Base-by-base conservation (phyloP, 2,888 invertebrate genomes). In the Eutolmus rufibarbis region DNA sequence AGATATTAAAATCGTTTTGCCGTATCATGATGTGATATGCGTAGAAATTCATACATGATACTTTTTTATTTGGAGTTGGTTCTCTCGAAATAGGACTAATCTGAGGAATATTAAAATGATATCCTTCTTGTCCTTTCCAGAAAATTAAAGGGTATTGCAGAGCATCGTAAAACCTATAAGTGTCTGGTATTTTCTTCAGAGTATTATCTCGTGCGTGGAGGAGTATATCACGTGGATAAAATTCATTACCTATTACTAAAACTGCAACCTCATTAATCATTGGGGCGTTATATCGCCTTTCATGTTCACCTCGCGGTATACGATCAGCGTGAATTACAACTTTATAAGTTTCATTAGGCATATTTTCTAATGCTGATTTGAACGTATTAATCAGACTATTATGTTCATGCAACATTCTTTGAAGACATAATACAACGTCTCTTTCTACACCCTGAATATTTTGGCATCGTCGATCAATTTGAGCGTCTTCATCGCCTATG, bases 211-310 rank as follows among this genome's bases (percentile, higher is more conserved):
- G 7, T 57, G 89, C 89, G 77, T 86, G 87, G 79, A 91, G 87
- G 46, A 91, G 90, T 89, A 92, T 91, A 89, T 91, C 91, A 66
- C 91, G 89, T 86, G 87, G 76, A 88, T 90, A 90, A 66, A 90
- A 90, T 34, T 90, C 74, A 86, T 91, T 90, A 34, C 90, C 91
- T 89, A 90, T 90, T 34, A 90, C 9, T 51, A 82, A 31, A 79
- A 91, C 89, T 14, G 91, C 91, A 76, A 91, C 91, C 90, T 92
- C 91, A 90, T 91, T 89, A 46, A 91, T 89, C 74, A 90, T 91
- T 88, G 91, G 91, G 78, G 91, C 91, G 90, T 91, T 92, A 89
- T 90, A 91, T 88, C 88, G 89, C 81, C 91, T 31, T 89, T 87
- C 90, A 88, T 91, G 90, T 89, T 88, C 77, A 87, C 91, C 91